Evolutionary conservation across 35 echinoderm and acorn worm genomes (phyloP), one percentile per base, ranked within the genome.

Genomic region (Diadema setosum): DNA sequence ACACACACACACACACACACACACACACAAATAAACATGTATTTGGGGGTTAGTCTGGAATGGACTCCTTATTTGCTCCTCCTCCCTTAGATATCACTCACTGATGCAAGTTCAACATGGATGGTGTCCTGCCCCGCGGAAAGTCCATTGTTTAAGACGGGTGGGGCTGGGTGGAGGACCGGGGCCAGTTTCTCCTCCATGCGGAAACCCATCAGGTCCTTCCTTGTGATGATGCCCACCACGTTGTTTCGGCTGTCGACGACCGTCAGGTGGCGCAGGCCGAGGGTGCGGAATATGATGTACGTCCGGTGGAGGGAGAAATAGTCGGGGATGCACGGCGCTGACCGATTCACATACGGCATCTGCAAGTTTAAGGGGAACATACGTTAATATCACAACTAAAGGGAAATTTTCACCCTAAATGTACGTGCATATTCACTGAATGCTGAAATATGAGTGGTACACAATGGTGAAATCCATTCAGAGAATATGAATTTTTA

Each of bases 301-400:
- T 99, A 99, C 12, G 96, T 92, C 21, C 96, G 92, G 36, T 99
- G 96, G n/a, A 99, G 86, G 2, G 96, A 99, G 80, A 99, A 99
- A 42, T 83, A 92, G 23, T 92, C 89, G 14, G 85, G 92, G 42
- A 99, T 91, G 41, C 89, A 94, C 0, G 96, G 88, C 2, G 96
- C 96, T 16, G 96, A 99, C 23, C 86, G 80, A 81, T 99, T 99
- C 6, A 94, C 82, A 30, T 99, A 99, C 6, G 96, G 96, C 16
- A 60, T 87, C 96, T 99, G 50, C 5, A 23, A 73, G 31, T 61
- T 29, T 67, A 0, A 63, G 0, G 21, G 0, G 49, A 55, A n/a
- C n/a, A n/a, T n/a, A n/a, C n/a, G n/a, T n/a, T n/a, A n/a, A n/a
- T n/a, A n/a, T n/a, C n/a, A n/a, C n/a, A n/a, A n/a, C n/a, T n/a